phyloP scores from a whole-genome alignment of 2,113 vertebrate genomes.

The Leptobrachium leishanense region DNA sequence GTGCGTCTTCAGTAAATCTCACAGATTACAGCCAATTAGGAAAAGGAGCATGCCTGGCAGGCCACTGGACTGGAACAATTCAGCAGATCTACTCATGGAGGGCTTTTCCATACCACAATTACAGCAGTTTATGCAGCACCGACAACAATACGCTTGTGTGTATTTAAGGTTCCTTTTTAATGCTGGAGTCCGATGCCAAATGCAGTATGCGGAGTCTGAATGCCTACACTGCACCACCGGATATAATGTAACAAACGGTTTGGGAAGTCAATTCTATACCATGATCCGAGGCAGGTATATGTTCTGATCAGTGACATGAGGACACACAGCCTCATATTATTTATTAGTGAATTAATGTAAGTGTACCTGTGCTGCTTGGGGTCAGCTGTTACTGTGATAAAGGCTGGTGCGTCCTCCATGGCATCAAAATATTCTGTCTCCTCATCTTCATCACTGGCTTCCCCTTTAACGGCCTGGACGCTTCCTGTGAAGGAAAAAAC shows the following conservation, averaged over 20 bases:
- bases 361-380: conserved; percentile 84
- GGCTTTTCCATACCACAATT: not conserved
- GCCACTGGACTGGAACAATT: not conserved
- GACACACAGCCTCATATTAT: not conserved
- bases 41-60: not conserved
- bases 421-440: conserved; percentile 99
- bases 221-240: not conserved
- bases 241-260: not conserved
- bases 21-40: not conserved
- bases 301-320: not conserved
- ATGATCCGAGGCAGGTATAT: not conserved
- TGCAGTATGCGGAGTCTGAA: not conserved
- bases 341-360: not conserved
- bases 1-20: not conserved
- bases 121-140: not conserved
- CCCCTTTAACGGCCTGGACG: conserved; percentile 79
- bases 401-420: conserved; percentile 95
- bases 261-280: not conserved
- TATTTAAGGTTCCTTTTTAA: not conserved
- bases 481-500: conserved; percentile 61
- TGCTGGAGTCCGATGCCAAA: not conserved
- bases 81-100: not conserved
- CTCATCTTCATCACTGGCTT: conserved; percentile 98
- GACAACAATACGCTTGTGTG: not conserved
- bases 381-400: conserved; percentile 94